Conservation (phyloP, 2,113 vertebrate genomes). For the Muscicapa adusta region DNA sequence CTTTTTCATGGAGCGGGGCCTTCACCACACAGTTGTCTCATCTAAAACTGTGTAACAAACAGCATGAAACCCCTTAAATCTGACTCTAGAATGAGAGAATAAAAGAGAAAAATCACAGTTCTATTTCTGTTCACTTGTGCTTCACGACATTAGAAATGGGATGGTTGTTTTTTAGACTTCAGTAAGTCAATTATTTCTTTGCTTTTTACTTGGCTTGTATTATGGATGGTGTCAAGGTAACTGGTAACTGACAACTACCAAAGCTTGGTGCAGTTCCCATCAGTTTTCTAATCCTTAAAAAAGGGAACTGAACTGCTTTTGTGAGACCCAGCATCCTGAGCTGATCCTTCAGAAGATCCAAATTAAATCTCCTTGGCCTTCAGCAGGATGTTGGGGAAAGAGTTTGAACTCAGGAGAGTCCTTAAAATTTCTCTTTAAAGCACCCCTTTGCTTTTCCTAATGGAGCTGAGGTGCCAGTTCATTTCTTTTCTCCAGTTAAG, state of each 20-base stretch:
- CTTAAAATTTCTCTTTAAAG: neutral
- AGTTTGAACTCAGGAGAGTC: neutral
- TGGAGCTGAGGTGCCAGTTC: neutral
- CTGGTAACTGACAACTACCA: neutral
- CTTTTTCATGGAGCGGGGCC: neutral
- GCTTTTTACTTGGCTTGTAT: conserved; percentile 9
- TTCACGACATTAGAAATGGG: neutral
- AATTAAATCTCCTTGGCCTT: neutral
- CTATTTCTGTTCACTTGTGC: conserved; percentile 21
- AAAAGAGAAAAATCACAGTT: conserved; percentile 5
- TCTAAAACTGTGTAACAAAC: neutral
- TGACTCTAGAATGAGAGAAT: neutral
- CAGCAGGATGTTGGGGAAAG: neutral
- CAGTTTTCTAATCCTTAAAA: neutral
- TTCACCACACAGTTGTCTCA: neutral
- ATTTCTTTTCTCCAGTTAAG: neutral
- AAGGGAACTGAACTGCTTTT: neutral
- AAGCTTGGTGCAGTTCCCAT: neutral
- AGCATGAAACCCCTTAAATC: neutral
- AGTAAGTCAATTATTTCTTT: conserved; percentile 23
- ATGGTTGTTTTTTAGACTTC: neutral
- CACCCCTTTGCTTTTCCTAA: neutral
- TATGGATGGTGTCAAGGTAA: conserved; percentile 3
- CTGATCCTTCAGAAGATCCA: neutral
- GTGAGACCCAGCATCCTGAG: neutral